Evolutionary conservation across 2,113 vertebrate genomes (phyloP).

Genomic region (Laterallus jamaicensis): DNA sequence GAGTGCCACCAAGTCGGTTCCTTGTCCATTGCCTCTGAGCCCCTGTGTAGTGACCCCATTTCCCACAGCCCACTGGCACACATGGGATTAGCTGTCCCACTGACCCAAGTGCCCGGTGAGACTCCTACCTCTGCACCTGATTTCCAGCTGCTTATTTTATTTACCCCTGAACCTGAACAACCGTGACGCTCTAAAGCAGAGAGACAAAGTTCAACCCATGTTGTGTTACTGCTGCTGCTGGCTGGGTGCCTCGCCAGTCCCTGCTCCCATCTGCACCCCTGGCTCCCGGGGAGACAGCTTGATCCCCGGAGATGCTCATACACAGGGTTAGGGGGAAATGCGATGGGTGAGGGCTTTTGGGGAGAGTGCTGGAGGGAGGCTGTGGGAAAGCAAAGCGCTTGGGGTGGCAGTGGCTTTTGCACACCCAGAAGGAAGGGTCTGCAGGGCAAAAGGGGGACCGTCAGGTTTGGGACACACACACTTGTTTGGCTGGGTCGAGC

Average conservation of each 20-base stretch:
- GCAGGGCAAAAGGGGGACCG: fast-evolving
- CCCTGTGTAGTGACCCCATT: fast-evolving
- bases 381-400: fast-evolving
- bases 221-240: fast-evolving
- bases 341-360: background rate
- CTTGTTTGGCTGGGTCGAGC: fast-evolving
- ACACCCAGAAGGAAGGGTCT: background rate
- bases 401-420: background rate
- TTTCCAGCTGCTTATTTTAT: background rate
- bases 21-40: fast-evolving
- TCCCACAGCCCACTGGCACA: fast-evolving
- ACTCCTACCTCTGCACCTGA: background rate
- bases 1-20: fast-evolving
- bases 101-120: fast-evolving
- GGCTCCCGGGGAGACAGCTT: fast-evolving
- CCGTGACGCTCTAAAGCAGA: fast-evolving
- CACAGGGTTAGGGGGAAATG: background rate
- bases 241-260: background rate
- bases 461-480: fast-evolving
- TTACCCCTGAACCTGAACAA: background rate
- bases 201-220: background rate
- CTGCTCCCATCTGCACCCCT: background rate
- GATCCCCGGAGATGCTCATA: background rate
- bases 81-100: too few species aligned
- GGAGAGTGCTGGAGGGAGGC: too few species aligned